Evolutionary conservation across 1,140 invertebrate genomes (phyloP), one percentile per base, ranked within the genome.

Genomic region (Macrostomum lignano): DNA sequence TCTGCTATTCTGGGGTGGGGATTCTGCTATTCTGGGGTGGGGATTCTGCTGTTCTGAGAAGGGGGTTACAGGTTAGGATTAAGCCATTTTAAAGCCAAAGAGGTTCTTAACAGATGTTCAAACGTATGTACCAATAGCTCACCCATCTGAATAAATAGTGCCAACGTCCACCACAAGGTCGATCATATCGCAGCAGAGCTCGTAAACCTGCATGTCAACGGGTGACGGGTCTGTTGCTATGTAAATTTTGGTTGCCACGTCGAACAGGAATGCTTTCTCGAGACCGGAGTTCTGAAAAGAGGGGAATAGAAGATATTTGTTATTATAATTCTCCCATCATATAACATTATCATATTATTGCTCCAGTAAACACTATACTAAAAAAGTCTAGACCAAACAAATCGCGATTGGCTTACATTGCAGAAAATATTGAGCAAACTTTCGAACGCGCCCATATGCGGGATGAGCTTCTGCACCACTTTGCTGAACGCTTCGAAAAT

Each of bases 401-500:
- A 21, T 2, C 35, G 11, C 31, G 30, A 15, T 28, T 20, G 34
- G 67, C 68, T 70, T 65, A 91, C 84, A 33, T 81, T 82, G 61
- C 94, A 93, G 41, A 98, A 72, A 52, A 98, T 86, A 59, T 96
- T 94, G n/a, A 98, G 61, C 36, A 98, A 66, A 62, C 93, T 88
- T 65, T 96, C 91, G 46, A 98, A 62, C 9, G 79, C 82, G 31
- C 84, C 77, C 40, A 96, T 62, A 52, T 96, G 84, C 29, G 81
- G 84, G 49, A 96, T 94, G 36, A 98, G 60, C 57, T 96, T 96
- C 52, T 98, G 91, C 30, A 98, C 84, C 42, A 96, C 86, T 72
- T 96, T 96, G 44, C 81, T 93, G 57, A 96, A 96, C 10, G 88
- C 88, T 65, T 98, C 91, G 64, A 98, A 98, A 59, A 98, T 96